Conservation (phyloP, 2,888 invertebrate genomes). For the Tyria jacobaeae region DNA sequence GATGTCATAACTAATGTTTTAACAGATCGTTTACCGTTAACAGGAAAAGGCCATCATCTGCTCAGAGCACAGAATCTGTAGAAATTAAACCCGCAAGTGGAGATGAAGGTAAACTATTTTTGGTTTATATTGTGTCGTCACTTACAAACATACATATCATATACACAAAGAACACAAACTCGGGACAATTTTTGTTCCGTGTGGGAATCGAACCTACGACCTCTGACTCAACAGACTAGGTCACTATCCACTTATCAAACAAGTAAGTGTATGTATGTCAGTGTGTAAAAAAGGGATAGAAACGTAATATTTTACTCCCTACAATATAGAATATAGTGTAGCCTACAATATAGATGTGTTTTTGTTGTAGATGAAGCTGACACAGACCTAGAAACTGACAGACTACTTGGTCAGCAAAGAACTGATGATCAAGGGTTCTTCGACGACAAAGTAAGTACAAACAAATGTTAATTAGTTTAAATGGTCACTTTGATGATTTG, state of each 20-base stretch:
- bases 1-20: background rate
- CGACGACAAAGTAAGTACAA: slow-evolving; percentile 91
- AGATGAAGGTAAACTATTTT: slow-evolving; percentile 84
- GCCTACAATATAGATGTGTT: background rate
- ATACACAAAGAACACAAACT: too few species aligned
- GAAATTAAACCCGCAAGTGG: slow-evolving; percentile 89
- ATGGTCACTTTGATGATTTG: too few species aligned
- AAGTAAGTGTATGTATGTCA: too few species aligned
- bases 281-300: background rate
- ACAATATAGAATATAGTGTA: too few species aligned
- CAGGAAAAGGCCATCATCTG: slow-evolving; percentile 88
- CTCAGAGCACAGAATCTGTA: slow-evolving; percentile 87
- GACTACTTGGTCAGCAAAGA: slow-evolving; percentile 96
- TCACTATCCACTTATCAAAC: too few species aligned
- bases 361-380: slow-evolving; percentile 92
- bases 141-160: too few species aligned
- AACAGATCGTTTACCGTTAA: slow-evolving; percentile 11
- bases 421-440: slow-evolving; percentile 97
- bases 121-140: too few species aligned
- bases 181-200: too few species aligned
- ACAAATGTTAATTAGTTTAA: too few species aligned
- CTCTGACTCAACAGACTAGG: too few species aligned
- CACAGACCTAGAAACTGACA: slow-evolving; percentile 99
- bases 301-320: background rate
- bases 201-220: too few species aligned